Base-by-base conservation (phyloP, 2,888 invertebrate genomes). In the Hipparchia semele region DNA sequence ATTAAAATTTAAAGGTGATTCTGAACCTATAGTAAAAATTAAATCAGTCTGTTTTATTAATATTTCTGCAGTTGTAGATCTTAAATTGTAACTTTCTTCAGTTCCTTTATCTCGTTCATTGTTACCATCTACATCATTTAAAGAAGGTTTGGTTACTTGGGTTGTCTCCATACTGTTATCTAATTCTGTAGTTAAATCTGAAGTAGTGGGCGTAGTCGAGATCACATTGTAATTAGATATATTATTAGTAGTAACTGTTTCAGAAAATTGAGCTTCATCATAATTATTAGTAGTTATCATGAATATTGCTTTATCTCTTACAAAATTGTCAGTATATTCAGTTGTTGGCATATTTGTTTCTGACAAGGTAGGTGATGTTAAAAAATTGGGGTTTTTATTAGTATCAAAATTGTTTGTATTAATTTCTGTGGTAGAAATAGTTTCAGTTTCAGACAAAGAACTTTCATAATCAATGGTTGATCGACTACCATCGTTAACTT, bases 251-350 rank as follows among this genome's bases (percentile, higher is more conserved):
- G 45, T 39, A 39, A 33, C 10, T 45, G 49, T 70, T 56, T 46
- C 56, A 67, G 64, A 64, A 56, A 33, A 8, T 46, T 54, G 8
- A 39, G 6, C 6, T 12, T 12, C 58, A 68, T 61, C 23, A n/a
- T 61, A 46, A 23, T 56, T 73, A 59, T 64, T 49, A 0, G 68
- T 71, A 49, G 54, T 56, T 70, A 56, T 53, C 10, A 13, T 65
- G 33, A 59, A 53, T 9, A 3, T 61, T 6, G n/a, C 6, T 64
- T 64, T 51, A 64, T 64, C 4, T 10, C 9, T 49, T 23, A n/a
- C 49, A 33, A 39, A 12, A 65, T 51, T 65, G 3, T 33, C 23
- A 51, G 51, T 49, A 13, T 49, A 33, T 53, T 23, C 33, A 0
- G 12, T 53, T 53, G 53, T 65, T 3, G 12, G 33, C 10, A 53